Conservation (phyloP, 53 echinoderm and acorn worm genomes). For the Temnopleurus reevesii region DNA sequence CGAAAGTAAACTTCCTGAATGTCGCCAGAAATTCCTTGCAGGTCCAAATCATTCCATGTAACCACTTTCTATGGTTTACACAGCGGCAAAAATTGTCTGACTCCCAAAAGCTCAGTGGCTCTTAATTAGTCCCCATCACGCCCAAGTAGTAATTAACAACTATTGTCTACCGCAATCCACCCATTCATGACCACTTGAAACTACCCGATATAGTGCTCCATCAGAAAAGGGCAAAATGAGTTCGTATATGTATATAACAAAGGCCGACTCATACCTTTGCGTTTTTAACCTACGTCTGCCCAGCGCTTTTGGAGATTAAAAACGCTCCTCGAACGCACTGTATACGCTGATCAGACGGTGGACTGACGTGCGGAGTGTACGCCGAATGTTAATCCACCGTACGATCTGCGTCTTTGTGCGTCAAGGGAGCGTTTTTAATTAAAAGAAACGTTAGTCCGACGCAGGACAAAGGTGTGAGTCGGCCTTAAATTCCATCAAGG, state of each 20-base stretch:
- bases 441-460: no score
- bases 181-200: background rate
- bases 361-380: no score
- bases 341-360: no score
- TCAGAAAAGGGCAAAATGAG: background rate
- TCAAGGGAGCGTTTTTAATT: no score
- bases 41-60: background rate
- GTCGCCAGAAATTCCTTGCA: background rate
- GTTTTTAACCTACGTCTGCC: no score
- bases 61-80: background rate
- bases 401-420: no score
- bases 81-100: background rate
- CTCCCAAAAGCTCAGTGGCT: background rate
- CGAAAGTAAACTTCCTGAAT: background rate
- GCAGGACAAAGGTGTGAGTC: no score
- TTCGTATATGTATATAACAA: no score
- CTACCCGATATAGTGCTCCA: background rate
- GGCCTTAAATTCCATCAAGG: constrained; percentile 6
- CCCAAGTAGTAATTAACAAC: background rate
- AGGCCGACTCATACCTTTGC: no score
- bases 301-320: no score
- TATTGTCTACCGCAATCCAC: background rate
- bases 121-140: background rate
- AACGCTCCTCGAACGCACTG: no score
- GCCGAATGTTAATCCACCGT: no score